Percentiles rank a stretch among this genome's conserved stretches.
phyloP scores from a whole-genome alignment of 2,888 invertebrate genomes.

The Aspidapion aeneum region DNA sequence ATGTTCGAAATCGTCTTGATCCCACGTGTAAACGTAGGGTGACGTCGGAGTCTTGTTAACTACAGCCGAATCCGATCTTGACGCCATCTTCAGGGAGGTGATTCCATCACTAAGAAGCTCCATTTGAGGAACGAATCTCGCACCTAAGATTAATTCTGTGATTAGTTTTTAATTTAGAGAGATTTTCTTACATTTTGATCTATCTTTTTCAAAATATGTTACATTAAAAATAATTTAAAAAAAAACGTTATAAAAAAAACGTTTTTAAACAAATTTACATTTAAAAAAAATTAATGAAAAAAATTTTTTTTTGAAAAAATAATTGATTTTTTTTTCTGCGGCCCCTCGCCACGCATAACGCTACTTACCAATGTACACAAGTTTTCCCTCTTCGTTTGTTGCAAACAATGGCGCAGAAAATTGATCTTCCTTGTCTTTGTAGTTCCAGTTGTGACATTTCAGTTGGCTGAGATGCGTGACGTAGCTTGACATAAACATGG shows the following conservation, averaged over 20 bases:
- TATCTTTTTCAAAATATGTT: too few relatives aligned
- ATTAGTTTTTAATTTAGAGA: not conserved
- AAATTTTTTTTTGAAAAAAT: not conserved
- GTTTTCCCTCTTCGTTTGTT: constrained; percentile 66
- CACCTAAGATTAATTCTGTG: constrained; percentile 45
- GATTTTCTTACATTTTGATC: too few relatives aligned
- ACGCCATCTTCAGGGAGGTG: constrained; percentile 60
- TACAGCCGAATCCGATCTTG: constrained; percentile 43
- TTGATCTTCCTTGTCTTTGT: constrained; percentile 68
- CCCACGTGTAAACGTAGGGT: constrained; percentile 59
- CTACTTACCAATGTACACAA: constrained; percentile 72
- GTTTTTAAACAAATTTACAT: not conserved
- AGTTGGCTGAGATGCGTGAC: constrained; percentile 87
- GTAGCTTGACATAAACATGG: constrained; percentile 92
- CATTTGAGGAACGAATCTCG: constrained; percentile 69
- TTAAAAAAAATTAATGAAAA: constrained; percentile 1
- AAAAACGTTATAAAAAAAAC: not conserved
- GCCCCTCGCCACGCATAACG: too few relatives aligned
- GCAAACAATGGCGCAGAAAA: constrained; percentile 80
- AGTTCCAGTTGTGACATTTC: constrained; percentile 68
- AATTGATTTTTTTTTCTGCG: not conserved
- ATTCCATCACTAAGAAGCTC: constrained; percentile 64
- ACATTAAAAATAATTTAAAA: not conserved
- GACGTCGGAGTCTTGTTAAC: constrained; percentile 57
- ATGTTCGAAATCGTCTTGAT: constrained; percentile 45